Evolutionary conservation across 1,140 invertebrate genomes (phyloP).

Genomic region (Drosophila orosa): DNA sequence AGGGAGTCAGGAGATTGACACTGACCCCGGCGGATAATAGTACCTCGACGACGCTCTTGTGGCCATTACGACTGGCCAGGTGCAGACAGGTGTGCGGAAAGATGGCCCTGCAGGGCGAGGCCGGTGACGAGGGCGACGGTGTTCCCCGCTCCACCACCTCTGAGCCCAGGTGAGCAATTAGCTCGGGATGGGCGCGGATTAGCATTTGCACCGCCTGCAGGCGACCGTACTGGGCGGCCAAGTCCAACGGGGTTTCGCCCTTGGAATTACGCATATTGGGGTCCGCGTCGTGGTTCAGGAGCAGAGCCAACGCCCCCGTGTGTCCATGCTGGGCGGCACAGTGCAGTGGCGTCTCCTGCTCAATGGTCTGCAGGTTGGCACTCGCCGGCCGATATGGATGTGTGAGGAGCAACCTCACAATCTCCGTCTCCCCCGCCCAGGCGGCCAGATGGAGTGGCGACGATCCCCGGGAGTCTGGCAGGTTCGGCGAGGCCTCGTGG

Average conservation of each 20-base stretch:
- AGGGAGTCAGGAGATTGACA: slow-evolving; percentile 94
- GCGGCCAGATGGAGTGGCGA: slow-evolving; percentile 94
- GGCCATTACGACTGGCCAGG: slow-evolving; percentile 95
- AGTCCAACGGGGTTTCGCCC: slow-evolving; percentile 96
- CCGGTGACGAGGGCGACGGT: slow-evolving; percentile 67
- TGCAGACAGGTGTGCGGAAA: slow-evolving; percentile 96
- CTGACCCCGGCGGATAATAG: slow-evolving; percentile 94
- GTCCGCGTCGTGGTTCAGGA: slow-evolving; percentile 95
- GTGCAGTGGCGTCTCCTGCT: slow-evolving; percentile 97
- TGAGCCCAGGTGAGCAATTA: slow-evolving; percentile 89
- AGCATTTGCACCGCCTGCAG: slow-evolving; percentile 95
- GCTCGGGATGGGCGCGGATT: slow-evolving; percentile 91
- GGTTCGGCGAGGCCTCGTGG: slow-evolving; percentile 95
- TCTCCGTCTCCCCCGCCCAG: slow-evolving; percentile 94
- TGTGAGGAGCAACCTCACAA: slow-evolving; percentile 91
- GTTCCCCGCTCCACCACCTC: slow-evolving; percentile 72
- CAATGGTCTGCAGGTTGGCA: slow-evolving; percentile 95
- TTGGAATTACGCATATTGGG: slow-evolving; percentile 94
- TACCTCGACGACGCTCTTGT: slow-evolving; percentile 92
- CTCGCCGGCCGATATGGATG: slow-evolving; percentile 91
- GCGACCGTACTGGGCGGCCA: slow-evolving; percentile 95
- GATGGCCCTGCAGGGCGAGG: slow-evolving; percentile 78
- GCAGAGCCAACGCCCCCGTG: slow-evolving; percentile 92
- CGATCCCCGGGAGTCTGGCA: slow-evolving; percentile 93
- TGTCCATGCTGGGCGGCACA: slow-evolving; percentile 98